Evolutionary conservation across 2,113 vertebrate species (phyloP).

Genomic region (Caretta caretta): DNA sequence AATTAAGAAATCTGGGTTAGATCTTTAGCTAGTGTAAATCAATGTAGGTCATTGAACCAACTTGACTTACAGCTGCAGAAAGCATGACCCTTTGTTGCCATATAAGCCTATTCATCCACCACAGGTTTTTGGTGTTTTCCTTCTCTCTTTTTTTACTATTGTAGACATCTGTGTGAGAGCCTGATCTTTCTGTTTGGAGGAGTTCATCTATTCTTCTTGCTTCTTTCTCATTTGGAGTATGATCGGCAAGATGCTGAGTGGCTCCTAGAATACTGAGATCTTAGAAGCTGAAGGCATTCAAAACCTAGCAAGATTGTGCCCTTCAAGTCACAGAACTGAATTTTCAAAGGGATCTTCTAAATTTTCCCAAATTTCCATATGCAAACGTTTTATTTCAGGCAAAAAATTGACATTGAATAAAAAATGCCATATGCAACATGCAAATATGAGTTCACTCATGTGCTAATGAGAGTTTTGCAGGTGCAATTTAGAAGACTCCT

Average conservation of each 20-base stretch:
- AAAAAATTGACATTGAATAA: not conserved
- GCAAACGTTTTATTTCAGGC: not conserved
- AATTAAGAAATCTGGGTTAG: not conserved
- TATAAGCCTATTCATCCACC: not conserved
- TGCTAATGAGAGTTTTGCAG: not conserved
- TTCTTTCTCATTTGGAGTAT: not conserved
- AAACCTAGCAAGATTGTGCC: not conserved
- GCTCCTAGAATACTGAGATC: not conserved
- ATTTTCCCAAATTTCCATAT: not conserved
- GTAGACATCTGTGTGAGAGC: not conserved
- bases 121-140: not conserved
- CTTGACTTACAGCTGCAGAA: not conserved
- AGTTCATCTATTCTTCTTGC: not conserved
- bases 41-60: not conserved
- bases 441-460: not conserved
- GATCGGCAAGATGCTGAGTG: not conserved
- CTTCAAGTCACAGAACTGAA: not conserved
- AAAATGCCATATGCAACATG: not conserved
- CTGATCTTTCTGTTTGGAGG: not conserved
- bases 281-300: not conserved
- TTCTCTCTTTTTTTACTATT: not conserved
- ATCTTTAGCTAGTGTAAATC: not conserved
- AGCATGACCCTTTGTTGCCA: not conserved
- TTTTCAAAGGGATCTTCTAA: not conserved
- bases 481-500: not conserved